Evolutionary conservation across 2,797 vertebrate genomes (phyloP).

Genomic region (Borostomias antarcticus): DNA sequence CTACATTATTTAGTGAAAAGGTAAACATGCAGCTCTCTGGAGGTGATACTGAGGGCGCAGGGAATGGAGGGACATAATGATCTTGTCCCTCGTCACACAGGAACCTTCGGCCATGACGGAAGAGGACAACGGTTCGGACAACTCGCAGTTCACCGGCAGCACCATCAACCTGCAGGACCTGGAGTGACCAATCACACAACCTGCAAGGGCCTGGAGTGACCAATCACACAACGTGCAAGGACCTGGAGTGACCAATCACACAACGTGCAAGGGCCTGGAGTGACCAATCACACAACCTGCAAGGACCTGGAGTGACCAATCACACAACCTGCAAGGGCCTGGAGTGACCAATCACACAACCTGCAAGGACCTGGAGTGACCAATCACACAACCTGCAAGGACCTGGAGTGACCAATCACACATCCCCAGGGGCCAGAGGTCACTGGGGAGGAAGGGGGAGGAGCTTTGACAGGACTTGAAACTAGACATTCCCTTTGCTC

Average conservation of each 20-base stretch:
- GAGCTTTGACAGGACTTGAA: not conserved
- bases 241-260: constrained; percentile 73
- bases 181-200: constrained; percentile 72
- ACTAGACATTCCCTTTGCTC: constrained; percentile 3
- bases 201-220: constrained; percentile 82
- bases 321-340: constrained; percentile 74
- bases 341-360: no score
- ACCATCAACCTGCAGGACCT: constrained; percentile 93
- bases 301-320: constrained; percentile 81
- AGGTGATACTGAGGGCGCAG: no score
- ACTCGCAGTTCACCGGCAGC: constrained; percentile 88
- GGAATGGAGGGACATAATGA: no score
- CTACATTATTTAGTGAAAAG: no score
- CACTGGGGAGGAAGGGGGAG: not conserved
- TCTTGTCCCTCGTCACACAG: constrained; percentile 66
- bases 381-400: constrained; percentile 75
- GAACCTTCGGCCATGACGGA: constrained; percentile 85
- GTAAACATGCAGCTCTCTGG: no score
- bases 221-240: constrained; percentile 81
- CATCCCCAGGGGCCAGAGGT: constrained; percentile 1
- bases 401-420: constrained; percentile 80
- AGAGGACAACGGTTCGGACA: constrained; percentile 85
- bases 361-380: constrained; percentile 85
- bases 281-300: no score
- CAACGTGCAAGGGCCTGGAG: no score